Percentiles rank a stretch among this genome's conserved stretches.
Conservation (phyloP, 2,888 invertebrate species). For the Ophion obscuratus region DNA sequence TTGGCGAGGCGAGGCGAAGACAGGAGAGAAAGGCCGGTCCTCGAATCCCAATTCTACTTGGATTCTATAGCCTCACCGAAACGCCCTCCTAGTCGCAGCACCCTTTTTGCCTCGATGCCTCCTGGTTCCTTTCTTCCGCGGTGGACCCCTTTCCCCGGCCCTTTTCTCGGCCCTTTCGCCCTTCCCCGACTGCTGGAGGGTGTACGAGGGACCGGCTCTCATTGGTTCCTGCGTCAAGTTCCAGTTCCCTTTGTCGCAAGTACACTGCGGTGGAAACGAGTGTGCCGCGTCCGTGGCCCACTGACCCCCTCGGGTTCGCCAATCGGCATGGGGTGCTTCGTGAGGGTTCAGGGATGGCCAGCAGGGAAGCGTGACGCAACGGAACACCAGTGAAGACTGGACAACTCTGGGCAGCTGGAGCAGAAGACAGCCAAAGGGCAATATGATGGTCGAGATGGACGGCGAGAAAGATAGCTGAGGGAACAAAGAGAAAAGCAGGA, state of each 20-base stretch:
- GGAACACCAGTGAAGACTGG: conserved; percentile 40
- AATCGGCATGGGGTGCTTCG: conserved; percentile 67
- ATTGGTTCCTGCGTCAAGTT: conserved; percentile 48
- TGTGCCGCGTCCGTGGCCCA: conserved; percentile 74
- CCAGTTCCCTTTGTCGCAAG: conserved; percentile 58
- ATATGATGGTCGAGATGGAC: conserved; percentile 47
- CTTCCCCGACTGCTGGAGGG: conserved; percentile 7
- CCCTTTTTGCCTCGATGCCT: conserved; percentile 51
- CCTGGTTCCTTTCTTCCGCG: conserved; percentile 55
- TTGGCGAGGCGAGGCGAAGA: conserved; percentile 55
- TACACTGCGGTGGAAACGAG: conserved; percentile 52
- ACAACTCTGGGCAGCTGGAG: conserved; percentile 15
- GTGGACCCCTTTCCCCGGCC: conserved; percentile 38
- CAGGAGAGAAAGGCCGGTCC: conserved; percentile 52
- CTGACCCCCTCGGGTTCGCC: conserved; percentile 77
- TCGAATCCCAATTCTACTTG: conserved; percentile 67
- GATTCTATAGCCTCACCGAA: conserved; percentile 47
- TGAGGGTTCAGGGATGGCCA: conserved; percentile 45
- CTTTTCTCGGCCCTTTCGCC: conserved; percentile 26
- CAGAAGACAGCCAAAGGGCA: conserved; percentile 21
- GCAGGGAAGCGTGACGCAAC: conserved; percentile 51
- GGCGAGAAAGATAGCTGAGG: conserved; percentile 4
- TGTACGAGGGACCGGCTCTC: conserved; percentile 38
- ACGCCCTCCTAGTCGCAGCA: conserved; percentile 54
- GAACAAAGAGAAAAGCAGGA: not conserved